Conservation (phyloP, 2,113 vertebrate species). For the Pterocles orientalis region DNA sequence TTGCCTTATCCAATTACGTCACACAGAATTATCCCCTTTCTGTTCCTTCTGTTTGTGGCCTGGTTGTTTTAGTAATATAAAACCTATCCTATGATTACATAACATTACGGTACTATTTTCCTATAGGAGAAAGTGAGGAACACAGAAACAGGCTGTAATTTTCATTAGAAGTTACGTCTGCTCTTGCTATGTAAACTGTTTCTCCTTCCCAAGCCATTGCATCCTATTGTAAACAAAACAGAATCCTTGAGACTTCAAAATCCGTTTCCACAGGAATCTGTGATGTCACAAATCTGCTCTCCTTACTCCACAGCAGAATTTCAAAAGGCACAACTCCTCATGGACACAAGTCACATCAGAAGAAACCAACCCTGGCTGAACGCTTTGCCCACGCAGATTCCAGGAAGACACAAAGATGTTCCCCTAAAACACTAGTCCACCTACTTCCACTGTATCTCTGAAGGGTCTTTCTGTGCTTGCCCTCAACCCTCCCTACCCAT, state of each 20-base stretch:
- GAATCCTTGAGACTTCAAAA: not conserved
- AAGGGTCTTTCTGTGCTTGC: not conserved
- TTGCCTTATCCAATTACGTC: not conserved
- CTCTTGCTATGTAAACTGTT: not conserved
- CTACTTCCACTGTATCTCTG: not conserved
- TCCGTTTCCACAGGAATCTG: not conserved
- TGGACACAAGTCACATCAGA: not conserved
- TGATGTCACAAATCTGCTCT: not conserved
- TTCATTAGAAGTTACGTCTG: not conserved
- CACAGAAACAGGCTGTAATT: not conserved
- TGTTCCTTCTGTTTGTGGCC: slow-evolving; percentile 16
- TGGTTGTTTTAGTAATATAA: not conserved
- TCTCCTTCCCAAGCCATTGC: not conserved
- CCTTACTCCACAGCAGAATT: not conserved
- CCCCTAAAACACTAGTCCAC: not conserved
- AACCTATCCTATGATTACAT: not conserved
- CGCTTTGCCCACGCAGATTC: not conserved
- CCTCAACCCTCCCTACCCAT: not conserved
- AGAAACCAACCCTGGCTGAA: not conserved
- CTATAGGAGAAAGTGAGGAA: not conserved
- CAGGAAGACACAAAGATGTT: not conserved
- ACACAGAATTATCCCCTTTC: slow-evolving; percentile 6
- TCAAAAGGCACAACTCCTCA: not conserved
- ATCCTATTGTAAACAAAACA: not conserved
- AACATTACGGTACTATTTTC: not conserved